phyloP scores from a whole-genome alignment of 2,888 invertebrate species.

The Melolontha melolontha region DNA sequence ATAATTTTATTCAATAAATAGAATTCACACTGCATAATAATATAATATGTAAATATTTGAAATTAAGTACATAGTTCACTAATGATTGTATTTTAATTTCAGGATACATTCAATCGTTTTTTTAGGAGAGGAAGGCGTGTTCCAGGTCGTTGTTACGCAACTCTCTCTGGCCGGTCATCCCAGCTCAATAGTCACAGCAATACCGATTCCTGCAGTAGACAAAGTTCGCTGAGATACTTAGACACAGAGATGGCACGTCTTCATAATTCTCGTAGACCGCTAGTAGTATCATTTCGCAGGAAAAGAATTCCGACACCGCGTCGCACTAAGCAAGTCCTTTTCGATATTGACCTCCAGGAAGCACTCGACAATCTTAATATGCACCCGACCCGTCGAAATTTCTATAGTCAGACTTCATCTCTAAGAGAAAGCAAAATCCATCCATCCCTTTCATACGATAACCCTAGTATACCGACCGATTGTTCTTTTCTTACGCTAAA shows the following conservation, averaged over 20 bases:
- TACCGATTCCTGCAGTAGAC: slow-evolving; percentile 62
- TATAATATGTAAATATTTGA: background rate
- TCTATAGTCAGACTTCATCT: background rate
- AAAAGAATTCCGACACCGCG: slow-evolving; percentile 49
- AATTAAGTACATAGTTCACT: background rate
- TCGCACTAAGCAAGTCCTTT: slow-evolving; percentile 49
- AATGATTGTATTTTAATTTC: slow-evolving; percentile 43
- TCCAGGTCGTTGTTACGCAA: slow-evolving; percentile 60
- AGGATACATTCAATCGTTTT: slow-evolving; percentile 61
- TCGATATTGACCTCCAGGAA: slow-evolving; percentile 54
- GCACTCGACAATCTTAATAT: slow-evolving; percentile 51
- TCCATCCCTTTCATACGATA: no score
- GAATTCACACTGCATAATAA: no score
- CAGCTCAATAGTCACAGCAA: slow-evolving; percentile 57
- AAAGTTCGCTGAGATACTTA: slow-evolving; percentile 61
- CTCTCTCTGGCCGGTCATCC: slow-evolving; percentile 60
- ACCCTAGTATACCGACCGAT: background rate
- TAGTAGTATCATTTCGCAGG: slow-evolving; percentile 64
- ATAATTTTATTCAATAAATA: no score
- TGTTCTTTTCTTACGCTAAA: slow-evolving; percentile 52
- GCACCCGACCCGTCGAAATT: background rate
- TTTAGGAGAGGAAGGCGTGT: slow-evolving; percentile 53
- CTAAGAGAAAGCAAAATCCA: background rate
- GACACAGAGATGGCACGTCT: slow-evolving; percentile 63
- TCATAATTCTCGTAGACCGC: slow-evolving; percentile 60